Evolutionary conservation across 2,113 vertebrate genomes (phyloP).

Genomic region (Puffinus mauretanicus): DNA sequence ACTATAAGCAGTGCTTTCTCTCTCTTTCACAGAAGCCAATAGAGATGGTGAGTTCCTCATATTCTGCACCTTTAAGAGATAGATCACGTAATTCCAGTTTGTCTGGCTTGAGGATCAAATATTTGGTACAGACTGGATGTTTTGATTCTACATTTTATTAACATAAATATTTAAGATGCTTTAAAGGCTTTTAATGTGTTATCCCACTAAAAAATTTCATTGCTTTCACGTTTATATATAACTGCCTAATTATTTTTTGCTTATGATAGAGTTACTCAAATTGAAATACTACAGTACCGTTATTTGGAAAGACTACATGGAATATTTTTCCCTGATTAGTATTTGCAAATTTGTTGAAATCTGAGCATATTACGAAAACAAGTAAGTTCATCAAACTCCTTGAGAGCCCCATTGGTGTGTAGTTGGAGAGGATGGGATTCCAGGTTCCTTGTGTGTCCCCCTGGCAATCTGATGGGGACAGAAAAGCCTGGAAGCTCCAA

Average conservation of each 20-base stretch:
- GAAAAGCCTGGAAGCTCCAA: background rate
- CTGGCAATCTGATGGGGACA: background rate
- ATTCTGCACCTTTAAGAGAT: background rate
- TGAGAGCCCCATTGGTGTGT: background rate
- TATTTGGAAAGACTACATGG: background rate
- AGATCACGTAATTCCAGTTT: background rate
- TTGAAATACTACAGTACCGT: background rate
- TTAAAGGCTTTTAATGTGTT: background rate
- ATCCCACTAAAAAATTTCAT: background rate
- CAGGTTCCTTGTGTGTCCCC: background rate
- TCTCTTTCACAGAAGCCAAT: background rate
- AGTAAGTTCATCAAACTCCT: background rate
- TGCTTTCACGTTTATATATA: background rate
- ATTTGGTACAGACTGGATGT: background rate
- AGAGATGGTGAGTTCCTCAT: background rate
- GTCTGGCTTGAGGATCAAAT: background rate
- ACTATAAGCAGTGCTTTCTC: background rate
- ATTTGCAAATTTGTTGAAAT: background rate
- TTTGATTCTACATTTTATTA: background rate
- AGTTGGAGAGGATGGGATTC: background rate
- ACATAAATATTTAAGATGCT: background rate
- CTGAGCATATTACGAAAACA: background rate
- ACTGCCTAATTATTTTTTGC: background rate
- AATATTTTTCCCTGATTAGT: background rate
- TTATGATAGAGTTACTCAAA: background rate